A percentile compares a stretch with the other conserved stretches of the same genome.
Evolutionary conservation across 2,113 vertebrate genomes (phyloP).

Genomic region (Leucoraja erinaceus): DNA sequence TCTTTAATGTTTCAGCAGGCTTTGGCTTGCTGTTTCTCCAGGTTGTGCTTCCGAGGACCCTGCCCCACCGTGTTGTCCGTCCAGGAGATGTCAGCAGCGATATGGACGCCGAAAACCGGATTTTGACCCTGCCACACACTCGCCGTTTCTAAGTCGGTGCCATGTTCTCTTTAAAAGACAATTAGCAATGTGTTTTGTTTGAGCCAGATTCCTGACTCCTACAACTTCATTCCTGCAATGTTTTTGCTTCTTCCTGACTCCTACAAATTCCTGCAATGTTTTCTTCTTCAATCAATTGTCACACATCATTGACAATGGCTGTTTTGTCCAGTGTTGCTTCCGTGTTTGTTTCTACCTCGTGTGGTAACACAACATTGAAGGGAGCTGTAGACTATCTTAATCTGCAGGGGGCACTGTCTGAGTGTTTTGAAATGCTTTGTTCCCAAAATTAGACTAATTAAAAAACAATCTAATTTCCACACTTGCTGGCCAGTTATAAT

Average conservation of each 20-base stretch:
- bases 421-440: neutral
- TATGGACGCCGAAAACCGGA: no score
- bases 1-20: neutral
- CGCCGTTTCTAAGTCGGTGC: no score
- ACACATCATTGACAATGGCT: neutral
- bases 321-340: neutral
- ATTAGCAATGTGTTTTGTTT: no score
- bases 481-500: neutral
- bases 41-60: neutral
- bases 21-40: neutral
- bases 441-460: no score
- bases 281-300: neutral
- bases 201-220: no score
- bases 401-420: neutral
- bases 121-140: no score
- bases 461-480: neutral
- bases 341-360: neutral
- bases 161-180: neutral
- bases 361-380: neutral
- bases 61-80: no score
- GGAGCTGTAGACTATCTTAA: neutral
- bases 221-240: no score
- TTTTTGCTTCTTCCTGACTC: no score
- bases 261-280: neutral
- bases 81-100: no score